Evolutionary conservation across 92 coral and sea anemone genomes (phyloP), one percentile per base, ranked within the genome.

Genomic region (Phenganax subtilis): DNA sequence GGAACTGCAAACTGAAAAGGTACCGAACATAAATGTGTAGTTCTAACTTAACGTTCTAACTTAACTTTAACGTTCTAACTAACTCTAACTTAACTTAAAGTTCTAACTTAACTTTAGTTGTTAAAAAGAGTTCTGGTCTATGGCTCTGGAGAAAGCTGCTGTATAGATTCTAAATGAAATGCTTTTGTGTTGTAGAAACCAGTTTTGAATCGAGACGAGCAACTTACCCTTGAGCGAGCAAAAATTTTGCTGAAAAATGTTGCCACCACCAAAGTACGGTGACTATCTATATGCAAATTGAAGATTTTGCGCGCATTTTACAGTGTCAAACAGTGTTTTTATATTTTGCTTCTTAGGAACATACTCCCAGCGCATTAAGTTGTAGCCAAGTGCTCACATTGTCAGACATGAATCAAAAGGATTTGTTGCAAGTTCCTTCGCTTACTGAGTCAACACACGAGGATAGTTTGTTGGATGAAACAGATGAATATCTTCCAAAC

Each of bases 1-100:
- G 54, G 91, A 89, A 66, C 58, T 96, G 70, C 91, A 92, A 78
- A 92, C 81, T 52, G 99, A 96, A 70, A 96, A 94, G 88, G 98
- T 94, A 72, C 60, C 31, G 2, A 44, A 12, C 8, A 25, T 29
- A 12, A 6, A 20, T 20, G 12, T 37, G 12, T 60, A 0, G 71
- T 17, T 31, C 25, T 20, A 20, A 20, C 25, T 20, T 20, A 20
- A 20, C 25, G 25, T 20, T 20, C 25, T 20, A 20, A 20, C 25
- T 20, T 20, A 20, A 20, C 25, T 20, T 20, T 20, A 20, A 20
- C 25, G 25, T 20, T 20, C 25, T 20, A 20, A 20, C 25, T 20
- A 20, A 20, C 25, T 20, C 25, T 20, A 20, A 20, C 25, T 20
- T 20, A 20, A 20, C 25, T 20, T 20, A 20, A 20, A 20, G 25